Percentiles rank a stretch among this genome's conserved stretches.
phyloP scores from a whole-genome alignment of 2,888 invertebrate genomes.

The Rambutsinella grinnellia region DNA sequence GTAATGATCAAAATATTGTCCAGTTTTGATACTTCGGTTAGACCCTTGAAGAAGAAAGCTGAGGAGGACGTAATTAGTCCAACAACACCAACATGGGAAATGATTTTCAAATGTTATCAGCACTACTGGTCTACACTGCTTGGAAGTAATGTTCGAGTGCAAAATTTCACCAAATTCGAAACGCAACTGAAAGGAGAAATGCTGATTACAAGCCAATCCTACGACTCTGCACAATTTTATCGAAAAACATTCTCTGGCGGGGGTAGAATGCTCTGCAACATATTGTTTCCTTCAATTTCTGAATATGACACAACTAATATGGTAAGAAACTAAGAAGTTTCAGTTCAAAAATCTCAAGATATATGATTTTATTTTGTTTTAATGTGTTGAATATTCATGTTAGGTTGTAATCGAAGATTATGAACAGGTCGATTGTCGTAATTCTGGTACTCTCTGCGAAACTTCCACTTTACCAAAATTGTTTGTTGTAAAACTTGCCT shows the following conservation, averaged over 20 bases:
- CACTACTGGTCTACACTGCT: slow-evolving; percentile 1
- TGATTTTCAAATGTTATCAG: not conserved
- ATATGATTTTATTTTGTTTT: too few species aligned
- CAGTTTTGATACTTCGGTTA: slow-evolving; percentile 4
- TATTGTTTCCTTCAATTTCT: slow-evolving; percentile 1
- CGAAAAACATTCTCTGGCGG: slow-evolving; percentile 9
- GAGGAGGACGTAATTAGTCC: not conserved
- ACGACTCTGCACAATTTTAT: not conserved
- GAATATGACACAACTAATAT: not conserved
- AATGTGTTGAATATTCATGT: too few species aligned
- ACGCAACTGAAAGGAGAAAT: slow-evolving; percentile 9
- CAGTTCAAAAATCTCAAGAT: too few species aligned
- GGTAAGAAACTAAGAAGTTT: too few species aligned
- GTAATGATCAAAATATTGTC: slow-evolving; percentile 10
- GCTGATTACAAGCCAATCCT: not conserved
- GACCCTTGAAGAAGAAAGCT: too few species aligned
- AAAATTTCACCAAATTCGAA: not conserved
- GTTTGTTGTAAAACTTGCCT: not conserved
- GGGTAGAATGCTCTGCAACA: slow-evolving; percentile 1
- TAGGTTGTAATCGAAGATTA: slow-evolving; percentile 7
- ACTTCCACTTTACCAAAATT: not conserved
- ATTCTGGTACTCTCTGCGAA: not conserved
- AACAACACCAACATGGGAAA: slow-evolving; percentile 12
- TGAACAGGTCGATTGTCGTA: not conserved
- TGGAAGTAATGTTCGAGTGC: not conserved